phyloP scores from a whole-genome alignment of 1,140 invertebrate species.

The Octopus bimaculoides region DNA sequence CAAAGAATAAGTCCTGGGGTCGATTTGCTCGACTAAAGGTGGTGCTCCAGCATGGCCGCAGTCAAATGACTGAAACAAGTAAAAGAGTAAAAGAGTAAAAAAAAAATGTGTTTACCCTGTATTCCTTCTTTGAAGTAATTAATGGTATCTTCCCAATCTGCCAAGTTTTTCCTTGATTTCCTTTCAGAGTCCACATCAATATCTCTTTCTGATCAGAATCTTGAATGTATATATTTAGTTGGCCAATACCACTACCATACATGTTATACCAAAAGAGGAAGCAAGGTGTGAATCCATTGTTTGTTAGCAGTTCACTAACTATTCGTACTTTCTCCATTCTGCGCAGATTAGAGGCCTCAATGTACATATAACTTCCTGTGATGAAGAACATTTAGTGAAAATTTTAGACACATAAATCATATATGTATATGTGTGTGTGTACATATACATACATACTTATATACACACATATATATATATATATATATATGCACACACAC shows the following conservation, averaged over 20 bases:
- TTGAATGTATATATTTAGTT: slow-evolving; percentile 46
- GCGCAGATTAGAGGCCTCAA: slow-evolving; percentile 63
- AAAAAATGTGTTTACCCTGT: too few species aligned
- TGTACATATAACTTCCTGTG: slow-evolving; percentile 73
- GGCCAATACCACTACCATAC: slow-evolving; percentile 40
- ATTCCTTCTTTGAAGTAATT: background rate
- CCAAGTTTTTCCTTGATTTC: slow-evolving; percentile 46
- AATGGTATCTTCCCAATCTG: slow-evolving; percentile 25
- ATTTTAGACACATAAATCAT: too few species aligned
- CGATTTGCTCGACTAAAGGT: too few species aligned
- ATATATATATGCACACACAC: slow-evolving; percentile 7
- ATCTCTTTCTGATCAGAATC: slow-evolving; percentile 22
- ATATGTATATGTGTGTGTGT: too few species aligned
- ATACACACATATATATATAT: slow-evolving; percentile 14
- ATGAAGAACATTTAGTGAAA: too few species aligned
- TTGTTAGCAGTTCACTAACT: slow-evolving; percentile 57
- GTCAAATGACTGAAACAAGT: too few species aligned
- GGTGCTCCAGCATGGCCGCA: too few species aligned
- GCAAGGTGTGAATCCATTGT: slow-evolving; percentile 54
- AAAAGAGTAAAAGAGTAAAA: too few species aligned
- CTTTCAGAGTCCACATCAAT: slow-evolving; percentile 39
- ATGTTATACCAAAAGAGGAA: slow-evolving; percentile 45
- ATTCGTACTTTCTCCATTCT: slow-evolving; percentile 71
- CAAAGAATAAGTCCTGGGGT: too few species aligned
- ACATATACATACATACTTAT: slow-evolving; percentile 11